Evolutionary conservation across 92 coral and sea anemone species (phyloP), one percentile per base, ranked within the genome.

Genomic region (Diadumene lineata): DNA sequence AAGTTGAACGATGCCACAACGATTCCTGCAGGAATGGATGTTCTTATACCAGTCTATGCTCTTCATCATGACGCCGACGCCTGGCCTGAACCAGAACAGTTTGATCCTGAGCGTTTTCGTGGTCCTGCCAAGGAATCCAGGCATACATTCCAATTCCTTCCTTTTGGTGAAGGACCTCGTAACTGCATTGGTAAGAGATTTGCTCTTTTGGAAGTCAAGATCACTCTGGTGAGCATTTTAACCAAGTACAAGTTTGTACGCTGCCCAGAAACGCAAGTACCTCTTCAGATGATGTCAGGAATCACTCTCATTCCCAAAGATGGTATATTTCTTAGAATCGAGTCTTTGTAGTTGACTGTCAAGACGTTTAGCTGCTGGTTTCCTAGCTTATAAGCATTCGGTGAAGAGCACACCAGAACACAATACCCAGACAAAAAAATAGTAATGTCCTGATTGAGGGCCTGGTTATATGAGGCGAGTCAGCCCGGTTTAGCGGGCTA

Each of bases 61-160:
- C 68, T 88, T 34, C 89, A 88, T 75, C 83, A 84, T 30, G 89
- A 88, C 56, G 86, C 86, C 23, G 81, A 88, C 10, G 89, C 78
- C 34, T 88, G 93, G 93, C 83, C 93, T 18, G 75, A 88, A 18
- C 84, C 76, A 22, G 84, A 88, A 1, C 81, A 84, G 65, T 88
- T 79, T 73, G 84, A 88, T 70, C 93, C 93, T 16, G 93, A 88
- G 64, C 82, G 93, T 15, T 88, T 88, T 78, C 85, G 92, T 34
- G 92, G 88, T 19, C 79, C 85, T 56, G 85, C 87, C 65, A 76
- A 70, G 50, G 86, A 76, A 22, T 16, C 64, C 51, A 85, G 86
- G 2, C 90, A 86, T 48, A 83, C 86, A 60, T 86, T 75, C 64
- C 90, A 86, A 76, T 86, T 81, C 69, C 64, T 86, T 7, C 90